Conservation (phyloP, 1,140 invertebrate species). For the Polyergus mexicanus region DNA sequence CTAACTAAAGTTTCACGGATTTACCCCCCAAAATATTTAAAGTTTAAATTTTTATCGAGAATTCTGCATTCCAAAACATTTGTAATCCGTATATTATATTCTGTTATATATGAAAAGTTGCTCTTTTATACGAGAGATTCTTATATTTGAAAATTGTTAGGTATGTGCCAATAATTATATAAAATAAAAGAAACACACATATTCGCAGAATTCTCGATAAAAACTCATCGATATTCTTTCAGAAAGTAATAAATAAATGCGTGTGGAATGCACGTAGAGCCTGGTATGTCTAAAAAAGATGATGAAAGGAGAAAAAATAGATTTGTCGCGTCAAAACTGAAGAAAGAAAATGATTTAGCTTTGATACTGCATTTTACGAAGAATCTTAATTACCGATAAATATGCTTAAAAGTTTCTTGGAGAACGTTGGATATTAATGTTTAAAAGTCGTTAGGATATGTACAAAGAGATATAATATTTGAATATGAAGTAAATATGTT, state of each 20-base stretch:
- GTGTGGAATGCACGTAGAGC: constrained; percentile 33
- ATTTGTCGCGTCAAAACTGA: not conserved
- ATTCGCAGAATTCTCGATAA: constrained; percentile 20
- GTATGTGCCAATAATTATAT: not conserved
- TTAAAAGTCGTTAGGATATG: constrained; percentile 83
- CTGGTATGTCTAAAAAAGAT: constrained; percentile 19
- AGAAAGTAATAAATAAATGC: constrained; percentile 37
- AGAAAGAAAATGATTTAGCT: constrained; percentile 34
- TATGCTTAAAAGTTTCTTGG: constrained; percentile 69
- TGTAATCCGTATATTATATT: not conserved
- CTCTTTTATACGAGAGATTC: not conserved
- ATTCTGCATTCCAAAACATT: not conserved
- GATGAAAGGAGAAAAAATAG: not conserved
- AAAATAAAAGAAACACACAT: not conserved
- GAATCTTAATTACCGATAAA: constrained; percentile 64
- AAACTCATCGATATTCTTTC: not conserved
- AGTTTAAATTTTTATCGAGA: constrained; percentile 31
- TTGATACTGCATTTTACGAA: constrained; percentile 48
- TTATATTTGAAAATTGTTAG: constrained; percentile 1
- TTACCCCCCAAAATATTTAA: not conserved
- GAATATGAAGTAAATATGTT: constrained; percentile 71
- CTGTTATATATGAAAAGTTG: not conserved
- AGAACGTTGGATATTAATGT: constrained; percentile 77
- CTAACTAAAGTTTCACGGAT: not conserved
- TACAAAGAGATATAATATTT: constrained; percentile 81